A percentile compares a stretch with the other conserved stretches of the same genome.
These are phyloP conservation scores for Muntiacus reevesi DNA, from an alignment of 2,113 vertebrate species.

Conservation along the genomic window DNA sequence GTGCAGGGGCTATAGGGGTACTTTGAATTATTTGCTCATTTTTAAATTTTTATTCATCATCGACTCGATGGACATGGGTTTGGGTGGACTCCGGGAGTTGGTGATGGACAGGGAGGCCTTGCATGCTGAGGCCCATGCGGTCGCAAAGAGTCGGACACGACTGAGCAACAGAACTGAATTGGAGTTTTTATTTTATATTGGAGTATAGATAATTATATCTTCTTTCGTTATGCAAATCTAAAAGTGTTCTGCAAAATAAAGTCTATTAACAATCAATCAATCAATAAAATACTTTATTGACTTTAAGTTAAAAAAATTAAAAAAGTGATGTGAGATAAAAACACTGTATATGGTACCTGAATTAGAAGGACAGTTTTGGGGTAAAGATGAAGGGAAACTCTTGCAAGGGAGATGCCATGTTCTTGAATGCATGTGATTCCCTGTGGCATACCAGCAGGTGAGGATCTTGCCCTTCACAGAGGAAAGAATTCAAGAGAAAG, in stretches of 20 bases:
- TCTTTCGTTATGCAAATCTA: not conserved
- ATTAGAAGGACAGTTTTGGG: not conserved
- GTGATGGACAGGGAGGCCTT: too few species aligned
- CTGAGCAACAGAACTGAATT: too few species aligned
- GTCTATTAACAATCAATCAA: not conserved
- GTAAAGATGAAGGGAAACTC: not conserved
- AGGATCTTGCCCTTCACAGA: not conserved
- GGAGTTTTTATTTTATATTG: not conserved
- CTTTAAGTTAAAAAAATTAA: not conserved
- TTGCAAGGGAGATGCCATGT: not conserved
- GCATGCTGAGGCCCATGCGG: accelerated
- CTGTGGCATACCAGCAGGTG: not conserved
- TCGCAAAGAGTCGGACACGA: too few species aligned
- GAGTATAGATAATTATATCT: not conserved
- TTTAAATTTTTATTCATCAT: not conserved
- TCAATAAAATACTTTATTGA: not conserved
- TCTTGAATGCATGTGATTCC: not conserved
- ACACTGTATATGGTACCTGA: too few species aligned
- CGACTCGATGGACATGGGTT: too few species aligned
- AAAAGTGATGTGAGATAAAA: not conserved
- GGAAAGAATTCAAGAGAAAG: not conserved
- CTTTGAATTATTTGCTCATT: not conserved
- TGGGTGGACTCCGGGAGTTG: too few species aligned
- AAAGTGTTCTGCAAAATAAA: not conserved
- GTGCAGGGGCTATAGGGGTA: accelerated